Evolutionary conservation across 2,113 vertebrate species (phyloP).

Genomic region (Piaya cayana): DNA sequence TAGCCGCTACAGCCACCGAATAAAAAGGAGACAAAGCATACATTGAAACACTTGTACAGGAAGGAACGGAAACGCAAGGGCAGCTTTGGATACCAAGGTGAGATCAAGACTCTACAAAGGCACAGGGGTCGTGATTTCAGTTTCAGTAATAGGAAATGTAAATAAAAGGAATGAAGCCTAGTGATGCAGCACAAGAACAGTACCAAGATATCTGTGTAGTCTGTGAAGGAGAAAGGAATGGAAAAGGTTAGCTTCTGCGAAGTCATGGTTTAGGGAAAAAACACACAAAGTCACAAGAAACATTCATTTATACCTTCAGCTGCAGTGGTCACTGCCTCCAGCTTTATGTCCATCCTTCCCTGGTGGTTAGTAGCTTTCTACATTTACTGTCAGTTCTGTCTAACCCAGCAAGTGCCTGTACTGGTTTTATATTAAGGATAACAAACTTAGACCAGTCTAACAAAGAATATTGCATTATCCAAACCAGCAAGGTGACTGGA

Average conservation of each 20-base stretch:
- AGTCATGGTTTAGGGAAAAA: neutral
- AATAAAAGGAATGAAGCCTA: neutral
- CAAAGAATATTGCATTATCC: conserved; percentile 37
- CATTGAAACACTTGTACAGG: neutral
- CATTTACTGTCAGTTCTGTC: neutral
- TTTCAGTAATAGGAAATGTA: neutral
- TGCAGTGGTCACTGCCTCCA: neutral
- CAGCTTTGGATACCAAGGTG: neutral
- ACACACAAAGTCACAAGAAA: accelerated
- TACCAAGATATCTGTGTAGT: neutral
- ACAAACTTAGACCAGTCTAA: conserved; percentile 44
- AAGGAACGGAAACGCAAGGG: neutral
- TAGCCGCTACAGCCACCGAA: neutral
- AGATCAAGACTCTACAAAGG: neutral
- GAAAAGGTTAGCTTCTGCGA: neutral
- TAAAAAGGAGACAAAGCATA: neutral
- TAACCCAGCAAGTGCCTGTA: neutral
- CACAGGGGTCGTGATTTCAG: neutral
- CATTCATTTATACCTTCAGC: neutral
- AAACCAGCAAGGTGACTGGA: conserved; percentile 40
- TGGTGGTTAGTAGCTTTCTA: neutral
- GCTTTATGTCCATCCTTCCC: neutral
- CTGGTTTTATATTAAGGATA: neutral
- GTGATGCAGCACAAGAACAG: neutral
- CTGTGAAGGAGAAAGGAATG: neutral